Evolutionary conservation across 2,888 invertebrate species (phyloP), one percentile per base, ranked within the genome.

Genomic region (Euplagia quadripunctaria): DNA sequence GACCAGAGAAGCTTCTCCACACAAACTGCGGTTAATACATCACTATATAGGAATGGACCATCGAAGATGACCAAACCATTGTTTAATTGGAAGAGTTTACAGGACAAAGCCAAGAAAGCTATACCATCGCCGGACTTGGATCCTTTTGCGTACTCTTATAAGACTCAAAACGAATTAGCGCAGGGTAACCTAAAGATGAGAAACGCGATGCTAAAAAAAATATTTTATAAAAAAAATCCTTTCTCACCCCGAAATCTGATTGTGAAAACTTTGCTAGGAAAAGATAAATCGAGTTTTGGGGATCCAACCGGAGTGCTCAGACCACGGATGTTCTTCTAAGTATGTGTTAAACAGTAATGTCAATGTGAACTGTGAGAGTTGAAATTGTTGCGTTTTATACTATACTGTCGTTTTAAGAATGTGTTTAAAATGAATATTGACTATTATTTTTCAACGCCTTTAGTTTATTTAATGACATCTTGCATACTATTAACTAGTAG

Each of bases 151-250:
- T 92, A 87, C 71, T 86, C 90, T 7, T 84, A 85, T n/a, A 90
- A 90, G 78, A 90, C 91, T 8, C 92, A 91, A 74, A 90, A 91
- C 70, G 83, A 90, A 61, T 85, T 94, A 2, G 89, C 88, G 2
- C 85, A 88, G 63, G 90, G 92, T n/a, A 93, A 95, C 71, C 82
- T 78, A 17, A 94, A 91, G 66, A 82, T 95, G 79, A 89, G 90
- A 67, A 91, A 94, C 70, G 91, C 88, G 4, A 88, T 95, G 90
- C 61, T 95, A 0, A 93, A 92, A 70, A 95, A 94, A 76, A 71
- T 95, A 73, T 94, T 95, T 79, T 76, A 91, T 68, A 95, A 94
- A 82, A 89, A 87, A 63, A 95, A 95, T 84, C 95, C 95, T 2
- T 94, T 95, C 72, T 94, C 94, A 11, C 91, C 94, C 0, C 86